Evolutionary conservation across 2,888 invertebrate genomes (phyloP), one percentile per base, ranked within the genome.

Genomic region (Arge pagana): DNA sequence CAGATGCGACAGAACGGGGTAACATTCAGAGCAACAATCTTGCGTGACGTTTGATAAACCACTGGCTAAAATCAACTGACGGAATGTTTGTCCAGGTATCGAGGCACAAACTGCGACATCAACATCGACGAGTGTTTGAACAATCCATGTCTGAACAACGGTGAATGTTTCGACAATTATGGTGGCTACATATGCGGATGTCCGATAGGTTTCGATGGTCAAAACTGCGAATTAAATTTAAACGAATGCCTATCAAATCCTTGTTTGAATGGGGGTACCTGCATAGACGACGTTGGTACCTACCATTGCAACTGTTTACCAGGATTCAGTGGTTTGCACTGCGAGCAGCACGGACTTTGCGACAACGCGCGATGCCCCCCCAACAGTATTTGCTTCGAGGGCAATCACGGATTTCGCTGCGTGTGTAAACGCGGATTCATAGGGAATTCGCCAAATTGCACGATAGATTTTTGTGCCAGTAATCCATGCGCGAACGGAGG

Each of bases 111-210:
- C 7, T 93, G 93, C 74, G 87, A 90, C 64, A 73, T 80, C 11
- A 90, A 93, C 76, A 84, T 92, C 63, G 85, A 93, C 78, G 93
- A 93, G 77, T 93, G 93, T 73, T 66, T 75, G 45, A 79, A 81
- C 58, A 82, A 83, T 56, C 90, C 90, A 11, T 89, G 88, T 65
- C 70, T 82, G 40, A 89, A 90, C 61, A 83, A 84, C 58, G 92
- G 90, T 19, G 81, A 83, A 36, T 93, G 93, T 77, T 90, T 86
- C 75, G 90, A 92, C 76, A 89, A 86, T 50, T 91, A 91, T 74
- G 92, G 92, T 10, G 81, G 86, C 43, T 93, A 85, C 69, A 80
- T 86, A 60, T 93, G 93, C 72, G 86, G 87, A 64, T 93, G 93
- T 75, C 81, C 80, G 49, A 80, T 83, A 8, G 90, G 90, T n/a